Conservation (phyloP, 2,888 invertebrate genomes). For the Cecidostiba fungosa region DNA sequence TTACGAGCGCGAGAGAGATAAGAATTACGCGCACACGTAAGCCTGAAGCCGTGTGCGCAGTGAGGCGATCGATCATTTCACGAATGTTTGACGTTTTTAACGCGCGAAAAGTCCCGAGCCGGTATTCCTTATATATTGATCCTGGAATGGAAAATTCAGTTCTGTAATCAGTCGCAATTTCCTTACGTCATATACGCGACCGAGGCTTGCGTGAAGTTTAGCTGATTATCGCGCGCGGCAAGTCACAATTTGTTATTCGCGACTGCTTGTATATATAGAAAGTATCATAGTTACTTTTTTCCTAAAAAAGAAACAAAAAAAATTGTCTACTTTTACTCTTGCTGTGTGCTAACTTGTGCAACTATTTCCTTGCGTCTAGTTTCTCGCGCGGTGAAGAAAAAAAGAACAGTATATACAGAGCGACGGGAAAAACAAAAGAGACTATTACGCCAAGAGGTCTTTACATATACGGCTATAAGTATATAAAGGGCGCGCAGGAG, state of each 20-base stretch:
- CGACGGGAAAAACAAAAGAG: neutral
- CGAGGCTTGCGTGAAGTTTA: neutral
- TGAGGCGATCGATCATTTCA: conserved; percentile 36
- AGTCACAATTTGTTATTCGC: neutral
- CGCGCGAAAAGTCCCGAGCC: neutral
- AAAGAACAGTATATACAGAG: neutral
- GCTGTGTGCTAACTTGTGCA: neutral
- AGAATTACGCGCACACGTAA: conserved; percentile 17
- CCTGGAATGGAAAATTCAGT: neutral
- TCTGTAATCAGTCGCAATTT: neutral
- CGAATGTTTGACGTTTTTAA: conserved; percentile 17
- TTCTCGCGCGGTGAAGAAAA: neutral
- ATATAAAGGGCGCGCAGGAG: conserved; percentile 25
- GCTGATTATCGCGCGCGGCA: neutral
- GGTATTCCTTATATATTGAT: neutral
- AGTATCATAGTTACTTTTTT: neutral
- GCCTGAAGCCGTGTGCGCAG: no score
- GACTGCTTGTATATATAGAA: neutral
- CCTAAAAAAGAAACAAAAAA: neutral
- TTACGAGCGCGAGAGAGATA: conserved; percentile 47
- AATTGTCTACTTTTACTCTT: neutral
- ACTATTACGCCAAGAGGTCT: conserved; percentile 45
- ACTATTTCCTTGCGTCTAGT: neutral
- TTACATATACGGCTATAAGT: conserved; percentile 8
- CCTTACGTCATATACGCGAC: neutral